Conservation (phyloP, 2,113 vertebrate genomes). For the Nothocercus julius region DNA sequence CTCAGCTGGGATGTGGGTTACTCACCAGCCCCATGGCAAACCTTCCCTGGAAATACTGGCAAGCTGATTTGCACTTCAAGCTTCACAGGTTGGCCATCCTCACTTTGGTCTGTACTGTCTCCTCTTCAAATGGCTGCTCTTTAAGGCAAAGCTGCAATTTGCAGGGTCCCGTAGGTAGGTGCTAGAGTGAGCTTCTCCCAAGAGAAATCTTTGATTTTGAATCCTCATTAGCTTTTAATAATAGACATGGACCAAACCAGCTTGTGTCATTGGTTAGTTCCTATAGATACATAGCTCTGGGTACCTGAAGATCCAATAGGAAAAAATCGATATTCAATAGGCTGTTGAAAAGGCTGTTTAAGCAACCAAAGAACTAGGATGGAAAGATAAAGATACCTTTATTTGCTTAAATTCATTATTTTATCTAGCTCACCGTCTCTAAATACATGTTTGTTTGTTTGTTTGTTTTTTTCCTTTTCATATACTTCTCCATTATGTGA, state of each 20-base stretch:
- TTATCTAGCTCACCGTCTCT: not conserved
- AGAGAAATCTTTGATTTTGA: not conserved
- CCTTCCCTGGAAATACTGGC: not conserved
- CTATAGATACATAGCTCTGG: not conserved
- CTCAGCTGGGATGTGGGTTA: not conserved
- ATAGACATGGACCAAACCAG: not conserved
- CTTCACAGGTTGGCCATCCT: not conserved
- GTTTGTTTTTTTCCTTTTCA: not conserved
- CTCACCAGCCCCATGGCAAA: not conserved
- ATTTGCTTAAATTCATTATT: not conserved
- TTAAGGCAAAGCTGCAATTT: not conserved
- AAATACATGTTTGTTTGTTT: too few species aligned
- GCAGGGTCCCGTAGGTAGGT: not conserved
- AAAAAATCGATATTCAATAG: too few species aligned
- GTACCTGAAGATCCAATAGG: not conserved
- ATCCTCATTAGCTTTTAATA: not conserved
- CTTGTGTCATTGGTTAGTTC: not conserved
- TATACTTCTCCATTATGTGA: not conserved
- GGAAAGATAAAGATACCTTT: not conserved
- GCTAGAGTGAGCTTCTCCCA: not conserved
- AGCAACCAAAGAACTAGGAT: not conserved
- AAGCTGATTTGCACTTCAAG: not conserved
- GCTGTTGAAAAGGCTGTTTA: not conserved
- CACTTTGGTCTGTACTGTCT: not conserved
- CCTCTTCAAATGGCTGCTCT: not conserved